Base-by-base conservation (phyloP, 2,888 invertebrate species). In the Ctena decussata region DNA sequence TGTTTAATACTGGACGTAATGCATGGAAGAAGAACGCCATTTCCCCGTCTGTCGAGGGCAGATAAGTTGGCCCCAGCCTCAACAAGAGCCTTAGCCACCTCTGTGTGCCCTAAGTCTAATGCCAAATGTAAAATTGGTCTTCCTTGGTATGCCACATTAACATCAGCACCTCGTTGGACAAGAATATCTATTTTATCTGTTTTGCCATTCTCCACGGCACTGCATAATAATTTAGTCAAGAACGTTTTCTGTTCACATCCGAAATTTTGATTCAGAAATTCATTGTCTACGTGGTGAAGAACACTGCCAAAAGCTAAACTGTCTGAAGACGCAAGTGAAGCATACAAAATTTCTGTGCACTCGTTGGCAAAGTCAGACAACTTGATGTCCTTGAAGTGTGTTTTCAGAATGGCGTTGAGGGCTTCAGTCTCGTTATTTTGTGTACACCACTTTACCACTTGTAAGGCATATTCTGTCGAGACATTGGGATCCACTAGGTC, bases 41-140 rank as follows among this genome's bases (percentile, higher is more conserved):
- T 84, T 30, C 88, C 89, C 35, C 83, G 75, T 44, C 53, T 85
- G 27, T 89, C 88, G 3, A 71, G 60, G 0, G 76, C 15, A 27
- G 73, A 44, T 0, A 91, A 15, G 37, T 86, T 82, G 12, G 87
- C 90, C 27, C 90, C 91, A 18, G 78, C 82, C 1, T 75, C 65
- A 0, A 91, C 27, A 24, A 91, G 71, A 21, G 46, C 73, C 5
- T 79, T 75, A 6, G 83, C 85, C 0, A 90, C 71, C 30, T 84
- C 77, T 32, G 73, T 15, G 72, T 86, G 57, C 15, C 90, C 91
- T 12, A 44, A 46, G 30, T 53, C 41, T 15, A 89, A 76, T 18
- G 91, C 87, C 0, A 80, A 21, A 65, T 91, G 91, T 11, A 91
- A 37, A 39, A 91, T 37, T 8, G 89, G 90, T 71, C 82, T 87